These are phyloP conservation scores for Gasterosteus nipponicus DNA, from an alignment of 2,113 vertebrate species.

Conservation along the genomic window DNA sequence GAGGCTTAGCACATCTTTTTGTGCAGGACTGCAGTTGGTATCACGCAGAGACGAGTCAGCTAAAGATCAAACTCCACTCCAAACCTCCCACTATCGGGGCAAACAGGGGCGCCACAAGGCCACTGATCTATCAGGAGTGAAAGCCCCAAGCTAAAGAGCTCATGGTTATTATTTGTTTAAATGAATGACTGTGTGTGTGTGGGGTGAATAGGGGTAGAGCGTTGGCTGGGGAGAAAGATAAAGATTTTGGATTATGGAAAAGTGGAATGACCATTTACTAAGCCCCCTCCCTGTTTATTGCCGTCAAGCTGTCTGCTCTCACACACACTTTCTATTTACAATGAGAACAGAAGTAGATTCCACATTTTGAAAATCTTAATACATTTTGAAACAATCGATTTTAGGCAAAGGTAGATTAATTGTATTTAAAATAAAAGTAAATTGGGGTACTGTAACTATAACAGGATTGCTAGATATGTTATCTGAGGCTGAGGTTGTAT, in stretches of 20 bases:
- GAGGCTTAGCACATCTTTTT: slow-evolving; percentile 19
- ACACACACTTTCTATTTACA: neutral
- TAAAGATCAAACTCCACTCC: slow-evolving; percentile 40
- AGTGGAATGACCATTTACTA: neutral
- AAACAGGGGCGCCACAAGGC: neutral
- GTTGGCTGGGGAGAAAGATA: neutral
- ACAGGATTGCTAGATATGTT: no score
- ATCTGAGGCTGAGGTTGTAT: no score
- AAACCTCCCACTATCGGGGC: slow-evolving; percentile 20
- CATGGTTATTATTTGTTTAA: neutral
- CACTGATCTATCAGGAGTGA: slow-evolving; percentile 6
- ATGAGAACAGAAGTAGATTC: neutral
- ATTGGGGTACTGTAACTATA: no score
- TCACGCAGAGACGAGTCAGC: slow-evolving; percentile 46
- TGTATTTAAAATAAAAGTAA: no score
- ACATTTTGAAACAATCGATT: neutral
- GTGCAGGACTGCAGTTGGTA: slow-evolving; percentile 26
- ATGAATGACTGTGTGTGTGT: neutral
- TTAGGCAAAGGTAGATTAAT: neutral
- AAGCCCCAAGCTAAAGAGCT: neutral
- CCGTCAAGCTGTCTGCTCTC: neutral
- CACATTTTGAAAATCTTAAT: neutral
- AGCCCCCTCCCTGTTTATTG: neutral
- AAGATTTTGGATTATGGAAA: neutral
- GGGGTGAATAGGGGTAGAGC: neutral